Base-by-base conservation (phyloP, 2,888 invertebrate genomes). In the Drosophila formosana region DNA sequence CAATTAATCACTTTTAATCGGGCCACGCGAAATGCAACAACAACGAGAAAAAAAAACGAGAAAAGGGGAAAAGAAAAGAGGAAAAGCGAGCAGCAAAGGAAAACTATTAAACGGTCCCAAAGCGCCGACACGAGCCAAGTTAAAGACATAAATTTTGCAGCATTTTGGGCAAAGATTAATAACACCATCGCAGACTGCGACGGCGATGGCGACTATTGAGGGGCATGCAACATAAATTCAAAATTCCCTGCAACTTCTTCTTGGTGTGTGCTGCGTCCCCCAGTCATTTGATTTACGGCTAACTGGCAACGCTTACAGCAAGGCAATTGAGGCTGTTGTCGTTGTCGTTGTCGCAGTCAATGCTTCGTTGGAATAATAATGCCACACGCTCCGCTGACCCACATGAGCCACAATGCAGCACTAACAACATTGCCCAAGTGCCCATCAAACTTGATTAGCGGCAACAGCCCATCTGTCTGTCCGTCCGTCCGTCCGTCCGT, bases 81-180 rank as follows among this genome's bases (percentile, higher is more conserved):
- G 8, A 47, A 46, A 9, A 46, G 51, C 23, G 50, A 32, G 47
- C 30, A 50, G 34, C 34, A 46, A 56, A 34, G 60, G 69, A 70
- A 88, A 88, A 88, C 88, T 86, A 88, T 83, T 82, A 83, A 83
- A 76, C 63, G 81, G 39, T 34, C 34, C 58, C 62, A 63, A 47
- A 56, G 46, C 47, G 58, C 63, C 50, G 50, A 55, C 57, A 61
- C 65, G 61, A 61, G 80, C 71, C 80, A 83, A 85, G 88, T 85
- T 85, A 82, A 85, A 84, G 77, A 82, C 91, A 89, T 91, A 90
- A 90, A 90, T 90, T 91, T 82, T 78, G 78, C 72, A 80, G 80
- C 80, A 89, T 89, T 90, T 89, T 82, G 77, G 81, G 76, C 82
- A 74, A 90, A 91, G 90, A 90, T 90, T 90, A 90, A 90, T 90